Conservation (phyloP, 2,113 vertebrate genomes). For the Herpailurus yagouaroundi region DNA sequence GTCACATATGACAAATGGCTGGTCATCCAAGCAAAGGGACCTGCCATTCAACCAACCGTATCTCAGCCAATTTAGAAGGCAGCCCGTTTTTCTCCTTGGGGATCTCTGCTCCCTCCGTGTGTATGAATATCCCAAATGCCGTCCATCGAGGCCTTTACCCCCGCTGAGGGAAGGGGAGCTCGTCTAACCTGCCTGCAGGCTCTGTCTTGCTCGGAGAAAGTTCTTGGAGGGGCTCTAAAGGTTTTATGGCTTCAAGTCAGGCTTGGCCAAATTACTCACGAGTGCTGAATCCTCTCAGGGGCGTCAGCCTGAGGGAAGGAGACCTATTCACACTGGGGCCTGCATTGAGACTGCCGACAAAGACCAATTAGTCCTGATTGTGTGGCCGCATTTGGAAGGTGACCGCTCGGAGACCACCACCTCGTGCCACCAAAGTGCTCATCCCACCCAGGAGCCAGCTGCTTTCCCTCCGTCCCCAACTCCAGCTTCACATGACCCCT, state of each 20-base stretch:
- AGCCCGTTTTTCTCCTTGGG: conserved; percentile 58
- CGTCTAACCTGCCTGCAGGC: not conserved
- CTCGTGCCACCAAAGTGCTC: conserved; percentile 63
- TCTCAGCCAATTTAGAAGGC: conserved; percentile 36
- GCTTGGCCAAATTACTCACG: conserved; percentile 66
- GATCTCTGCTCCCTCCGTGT: conserved; percentile 38
- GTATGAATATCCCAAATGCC: not conserved
- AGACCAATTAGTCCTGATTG: conserved; percentile 79
- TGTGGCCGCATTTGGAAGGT: conserved; percentile 46
- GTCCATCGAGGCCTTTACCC: not conserved
- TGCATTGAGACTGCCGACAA: conserved; percentile 69
- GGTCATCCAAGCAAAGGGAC: conserved; percentile 60
- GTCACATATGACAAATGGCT: conserved; percentile 64
- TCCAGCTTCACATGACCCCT: conserved; percentile 64
- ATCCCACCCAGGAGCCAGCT: conserved; percentile 71
- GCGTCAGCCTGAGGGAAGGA: conserved; percentile 62
- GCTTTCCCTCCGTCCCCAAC: not conserved
- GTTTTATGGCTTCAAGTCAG: conserved; percentile 68
- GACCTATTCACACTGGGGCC: conserved; percentile 66
- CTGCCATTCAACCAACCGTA: conserved; percentile 57
- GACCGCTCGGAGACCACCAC: conserved; percentile 73
- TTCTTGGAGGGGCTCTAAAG: conserved; percentile 55
- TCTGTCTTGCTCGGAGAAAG: conserved; percentile 45
- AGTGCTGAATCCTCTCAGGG: conserved; percentile 64
- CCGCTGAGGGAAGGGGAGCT: not conserved